Evolutionary conservation across 2,888 invertebrate species (phyloP).

Genomic region (Calephelis perditalis): DNA sequence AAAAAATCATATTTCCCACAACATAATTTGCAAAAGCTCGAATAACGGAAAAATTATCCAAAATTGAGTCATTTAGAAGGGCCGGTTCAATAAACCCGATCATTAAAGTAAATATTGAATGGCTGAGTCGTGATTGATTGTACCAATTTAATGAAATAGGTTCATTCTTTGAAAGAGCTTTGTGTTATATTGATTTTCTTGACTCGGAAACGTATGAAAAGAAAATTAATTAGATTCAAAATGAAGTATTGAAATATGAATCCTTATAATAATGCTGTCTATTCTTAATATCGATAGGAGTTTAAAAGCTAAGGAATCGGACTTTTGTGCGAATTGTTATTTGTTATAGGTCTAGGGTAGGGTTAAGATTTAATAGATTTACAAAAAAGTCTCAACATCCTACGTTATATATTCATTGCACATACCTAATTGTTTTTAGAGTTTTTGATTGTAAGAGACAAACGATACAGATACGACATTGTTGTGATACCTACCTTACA

Average conservation of each 20-base stretch:
- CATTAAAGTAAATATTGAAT: slow-evolving; percentile 4
- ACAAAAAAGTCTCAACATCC: no score
- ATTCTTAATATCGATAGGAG: slow-evolving; percentile 7
- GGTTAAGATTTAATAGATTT: no score
- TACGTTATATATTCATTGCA: no score
- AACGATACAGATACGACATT: no score
- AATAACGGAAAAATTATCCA: slow-evolving; percentile 1
- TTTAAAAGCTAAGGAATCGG: slow-evolving; percentile 1
- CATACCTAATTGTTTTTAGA: no score
- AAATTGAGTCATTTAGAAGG: neutral
- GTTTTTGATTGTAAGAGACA: no score
- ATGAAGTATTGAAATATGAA: neutral
- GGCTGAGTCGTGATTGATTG: slow-evolving; percentile 4
- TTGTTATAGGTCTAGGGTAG: no score
- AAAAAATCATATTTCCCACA: neutral
- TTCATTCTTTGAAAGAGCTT: slow-evolving; percentile 1
- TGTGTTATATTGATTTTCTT: slow-evolving; percentile 2
- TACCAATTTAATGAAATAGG: neutral
- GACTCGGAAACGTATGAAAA: neutral
- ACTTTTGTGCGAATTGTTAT: neutral
- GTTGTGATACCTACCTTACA: no score
- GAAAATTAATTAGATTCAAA: slow-evolving; percentile 3
- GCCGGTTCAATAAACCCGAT: neutral
- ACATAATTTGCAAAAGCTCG: neutral
- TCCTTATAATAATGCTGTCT: slow-evolving; percentile 3